phyloP scores from a whole-genome alignment of 2,113 vertebrate species.

The Eolophus roseicapilla region DNA sequence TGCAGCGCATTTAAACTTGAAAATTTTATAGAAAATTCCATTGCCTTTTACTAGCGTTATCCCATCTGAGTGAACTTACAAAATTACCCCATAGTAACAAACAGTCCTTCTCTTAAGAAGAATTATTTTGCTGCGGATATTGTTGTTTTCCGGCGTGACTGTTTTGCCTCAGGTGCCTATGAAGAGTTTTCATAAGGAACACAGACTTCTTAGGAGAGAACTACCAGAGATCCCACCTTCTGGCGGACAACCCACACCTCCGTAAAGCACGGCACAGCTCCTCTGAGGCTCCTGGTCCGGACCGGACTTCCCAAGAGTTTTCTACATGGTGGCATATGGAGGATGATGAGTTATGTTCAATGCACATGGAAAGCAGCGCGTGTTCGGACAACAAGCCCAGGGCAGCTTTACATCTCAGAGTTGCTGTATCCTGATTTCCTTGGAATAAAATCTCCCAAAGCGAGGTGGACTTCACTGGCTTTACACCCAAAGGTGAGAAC shows the following conservation, averaged over 20 bases:
- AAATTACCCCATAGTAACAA: slow-evolving; percentile 66
- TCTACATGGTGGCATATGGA: not conserved
- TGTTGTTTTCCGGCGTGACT: not conserved
- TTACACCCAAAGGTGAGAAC: not conserved
- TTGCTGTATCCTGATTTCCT: not conserved
- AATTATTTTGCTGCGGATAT: slow-evolving; percentile 28
- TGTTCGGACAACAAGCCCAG: not conserved
- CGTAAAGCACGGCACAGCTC: not conserved
- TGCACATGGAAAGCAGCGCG: not conserved
- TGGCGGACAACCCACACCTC: not conserved
- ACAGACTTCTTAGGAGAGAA: not conserved
- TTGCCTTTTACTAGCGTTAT: slow-evolving; percentile 49
- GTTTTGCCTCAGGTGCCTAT: not conserved
- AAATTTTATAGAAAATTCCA: slow-evolving; percentile 66
- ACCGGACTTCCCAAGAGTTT: not conserved
- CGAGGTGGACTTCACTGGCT: not conserved
- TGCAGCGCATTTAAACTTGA: slow-evolving; percentile 56
- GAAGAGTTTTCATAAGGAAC: not conserved
- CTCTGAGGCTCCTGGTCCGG: not conserved
- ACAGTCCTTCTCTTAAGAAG: slow-evolving; percentile 66
- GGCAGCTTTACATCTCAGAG: not conserved
- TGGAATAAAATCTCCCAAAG: not conserved
- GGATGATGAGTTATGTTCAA: not conserved
- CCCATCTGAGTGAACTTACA: slow-evolving; percentile 57
- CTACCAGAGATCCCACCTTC: not conserved